phyloP scores from a whole-genome alignment of 2,888 invertebrate genomes.

The Ommatoiulus sabulosus region DNA sequence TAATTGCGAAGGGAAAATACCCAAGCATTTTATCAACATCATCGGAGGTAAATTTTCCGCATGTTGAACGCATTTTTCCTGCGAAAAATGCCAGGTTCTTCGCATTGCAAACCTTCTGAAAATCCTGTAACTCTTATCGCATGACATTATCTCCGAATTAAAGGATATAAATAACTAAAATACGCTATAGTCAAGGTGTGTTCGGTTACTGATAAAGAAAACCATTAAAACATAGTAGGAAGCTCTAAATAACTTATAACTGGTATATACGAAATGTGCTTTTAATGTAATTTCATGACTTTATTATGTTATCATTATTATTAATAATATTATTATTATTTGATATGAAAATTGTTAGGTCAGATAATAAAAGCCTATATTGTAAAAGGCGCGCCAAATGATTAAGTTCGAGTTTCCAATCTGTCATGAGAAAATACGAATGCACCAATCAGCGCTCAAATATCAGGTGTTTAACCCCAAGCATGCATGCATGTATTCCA shows the following conservation, averaged over 20 bases:
- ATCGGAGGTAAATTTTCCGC: background rate
- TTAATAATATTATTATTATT: background rate
- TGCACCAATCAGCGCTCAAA: background rate
- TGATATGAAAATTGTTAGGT: background rate
- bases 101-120: background rate
- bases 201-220: background rate
- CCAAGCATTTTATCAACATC: background rate
- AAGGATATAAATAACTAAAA: slow-evolving; percentile 32
- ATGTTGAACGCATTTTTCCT: background rate
- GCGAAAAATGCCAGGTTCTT: slow-evolving; percentile 11
- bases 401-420: background rate
- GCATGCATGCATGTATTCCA: background rate
- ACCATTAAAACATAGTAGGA: background rate
- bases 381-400: background rate
- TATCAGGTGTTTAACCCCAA: background rate
- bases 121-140: slow-evolving; percentile 6
- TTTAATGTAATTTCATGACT: background rate
- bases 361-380: background rate
- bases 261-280: background rate
- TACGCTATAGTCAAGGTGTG: background rate
- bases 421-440: background rate
- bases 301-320: background rate
- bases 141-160: slow-evolving; percentile 3
- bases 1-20: background rate
- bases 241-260: slow-evolving; percentile 22